Percentiles rank a stretch among this genome's conserved stretches.
phyloP scores from a whole-genome alignment of 2,113 vertebrate species.

The Marmota flaviventris region DNA sequence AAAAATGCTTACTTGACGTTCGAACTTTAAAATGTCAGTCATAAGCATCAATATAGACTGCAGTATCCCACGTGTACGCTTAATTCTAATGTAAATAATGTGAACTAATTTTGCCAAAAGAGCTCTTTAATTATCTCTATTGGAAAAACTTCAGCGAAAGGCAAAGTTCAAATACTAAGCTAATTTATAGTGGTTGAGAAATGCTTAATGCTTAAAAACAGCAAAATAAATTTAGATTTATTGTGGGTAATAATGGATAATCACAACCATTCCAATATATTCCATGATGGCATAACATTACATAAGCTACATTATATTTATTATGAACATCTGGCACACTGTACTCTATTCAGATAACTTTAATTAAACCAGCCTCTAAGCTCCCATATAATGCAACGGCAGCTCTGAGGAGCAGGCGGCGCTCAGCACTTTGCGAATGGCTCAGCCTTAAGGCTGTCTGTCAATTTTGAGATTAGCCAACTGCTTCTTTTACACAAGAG shows the following conservation, averaged over 20 bases:
- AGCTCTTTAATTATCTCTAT: slow-evolving; percentile 84
- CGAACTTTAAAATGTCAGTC: slow-evolving; percentile 41
- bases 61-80: slow-evolving; percentile 57
- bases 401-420: slow-evolving; percentile 79
- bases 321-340: slow-evolving; percentile 88
- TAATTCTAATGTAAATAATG: slow-evolving; percentile 79
- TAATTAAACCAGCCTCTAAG: slow-evolving; percentile 90
- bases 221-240: slow-evolving; percentile 89
- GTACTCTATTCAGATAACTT: slow-evolving; percentile 88
- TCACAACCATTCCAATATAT: slow-evolving; percentile 86
- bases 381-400: slow-evolving; percentile 86
- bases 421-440: slow-evolving; percentile 72
- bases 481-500: slow-evolving; percentile 74
- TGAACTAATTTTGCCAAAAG: slow-evolving; percentile 85
- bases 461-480: slow-evolving; percentile 68
- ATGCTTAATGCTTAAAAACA: slow-evolving; percentile 84
- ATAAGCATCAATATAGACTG: neutral
- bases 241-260: slow-evolving; percentile 88
- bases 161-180: slow-evolving; percentile 84
- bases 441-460: slow-evolving; percentile 70
- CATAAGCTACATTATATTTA: slow-evolving; percentile 88
- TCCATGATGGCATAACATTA: slow-evolving; percentile 88
- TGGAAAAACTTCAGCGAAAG: slow-evolving; percentile 82
- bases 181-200: slow-evolving; percentile 85
- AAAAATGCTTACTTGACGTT: neutral